A percentile compares a stretch with the other conserved stretches of the same genome.
phyloP scores from a whole-genome alignment of 1,140 invertebrate species.

The roundworm (Caenorhabditis elegans) region DNA sequence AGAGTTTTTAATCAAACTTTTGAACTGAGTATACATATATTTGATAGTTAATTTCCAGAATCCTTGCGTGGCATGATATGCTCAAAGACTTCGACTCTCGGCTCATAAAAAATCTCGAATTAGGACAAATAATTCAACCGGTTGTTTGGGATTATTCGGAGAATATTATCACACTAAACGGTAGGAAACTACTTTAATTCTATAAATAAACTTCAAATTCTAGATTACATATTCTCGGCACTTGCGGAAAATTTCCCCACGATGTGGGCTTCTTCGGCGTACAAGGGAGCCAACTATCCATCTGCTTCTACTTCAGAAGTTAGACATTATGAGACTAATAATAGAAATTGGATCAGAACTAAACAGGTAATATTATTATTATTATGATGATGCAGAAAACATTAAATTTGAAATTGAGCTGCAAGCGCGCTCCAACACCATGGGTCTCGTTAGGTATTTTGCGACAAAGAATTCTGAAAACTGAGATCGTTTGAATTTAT shows the following conservation, averaged over 20 bases:
- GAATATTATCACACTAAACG: conserved; percentile 38
- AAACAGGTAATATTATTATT: conserved; percentile 16
- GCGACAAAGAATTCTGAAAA: too few relatives aligned
- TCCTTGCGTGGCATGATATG: conserved; percentile 50
- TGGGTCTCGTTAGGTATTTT: too few relatives aligned
- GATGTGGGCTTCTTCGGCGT: conserved; percentile 48
- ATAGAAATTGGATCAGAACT: conserved; percentile 40
- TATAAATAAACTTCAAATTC: not conserved
- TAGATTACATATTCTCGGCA: conserved; percentile 37
- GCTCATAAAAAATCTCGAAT: conserved; percentile 37
- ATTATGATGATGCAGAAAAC: not conserved
- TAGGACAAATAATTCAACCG: conserved; percentile 39
- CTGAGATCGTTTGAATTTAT: too few relatives aligned
- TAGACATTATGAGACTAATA: conserved; percentile 34
- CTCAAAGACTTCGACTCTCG: conserved; percentile 38
- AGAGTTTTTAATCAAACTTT: too few relatives aligned
- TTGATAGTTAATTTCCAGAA: not conserved
- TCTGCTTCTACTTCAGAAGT: conserved; percentile 40
- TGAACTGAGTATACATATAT: not conserved
- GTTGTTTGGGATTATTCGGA: conserved; percentile 50
- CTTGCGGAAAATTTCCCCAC: conserved; percentile 45
- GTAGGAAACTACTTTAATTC: not conserved
- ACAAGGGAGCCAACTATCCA: conserved; percentile 48
- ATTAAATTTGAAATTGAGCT: not conserved
- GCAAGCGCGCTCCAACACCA: too few relatives aligned